These are phyloP conservation scores for Dolichoris vasculosae DNA, from an alignment of 1,140 invertebrate genomes.

Conservation along the genomic window DNA sequence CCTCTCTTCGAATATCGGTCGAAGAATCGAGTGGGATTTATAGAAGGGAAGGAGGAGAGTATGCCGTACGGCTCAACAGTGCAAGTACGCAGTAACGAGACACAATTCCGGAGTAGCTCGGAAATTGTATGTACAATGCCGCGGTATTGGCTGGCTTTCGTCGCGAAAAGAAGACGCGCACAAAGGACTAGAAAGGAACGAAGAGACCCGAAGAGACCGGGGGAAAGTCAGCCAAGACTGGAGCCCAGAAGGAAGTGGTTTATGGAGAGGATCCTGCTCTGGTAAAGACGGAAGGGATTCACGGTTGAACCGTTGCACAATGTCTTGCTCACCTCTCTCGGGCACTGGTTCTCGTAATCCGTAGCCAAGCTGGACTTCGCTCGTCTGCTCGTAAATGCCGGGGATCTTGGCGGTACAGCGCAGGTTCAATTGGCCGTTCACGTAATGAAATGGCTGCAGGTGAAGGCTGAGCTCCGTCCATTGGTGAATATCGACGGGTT, in stretches of 20 bases:
- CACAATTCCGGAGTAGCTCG: not conserved
- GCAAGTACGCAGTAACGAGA: not conserved
- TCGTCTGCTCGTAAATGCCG: constrained; percentile 61
- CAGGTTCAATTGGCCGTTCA: constrained; percentile 66
- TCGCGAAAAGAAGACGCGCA: not conserved
- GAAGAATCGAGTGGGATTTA: not conserved
- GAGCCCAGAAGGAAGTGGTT: not conserved
- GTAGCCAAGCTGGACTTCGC: constrained; percentile 63
- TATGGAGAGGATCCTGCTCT: too few species aligned
- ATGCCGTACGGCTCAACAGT: not conserved
- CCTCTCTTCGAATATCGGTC: not conserved
- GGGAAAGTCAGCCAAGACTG: not conserved
- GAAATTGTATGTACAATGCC: not conserved
- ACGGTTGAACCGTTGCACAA: not conserved
- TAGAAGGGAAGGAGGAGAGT: not conserved
- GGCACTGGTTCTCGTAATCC: constrained; percentile 67
- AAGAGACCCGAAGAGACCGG: too few species aligned
- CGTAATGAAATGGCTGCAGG: constrained; percentile 65
- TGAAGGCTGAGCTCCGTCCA: constrained; percentile 62
- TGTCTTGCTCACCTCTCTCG: constrained; percentile 64
- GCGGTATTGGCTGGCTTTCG: not conserved
- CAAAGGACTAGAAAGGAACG: too few species aligned
- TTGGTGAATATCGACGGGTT: constrained; percentile 54
- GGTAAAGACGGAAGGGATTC: not conserved
- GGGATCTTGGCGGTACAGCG: constrained; percentile 67